Conservation (phyloP, 2,113 vertebrate genomes). For the Melanerpes formicivorus region DNA sequence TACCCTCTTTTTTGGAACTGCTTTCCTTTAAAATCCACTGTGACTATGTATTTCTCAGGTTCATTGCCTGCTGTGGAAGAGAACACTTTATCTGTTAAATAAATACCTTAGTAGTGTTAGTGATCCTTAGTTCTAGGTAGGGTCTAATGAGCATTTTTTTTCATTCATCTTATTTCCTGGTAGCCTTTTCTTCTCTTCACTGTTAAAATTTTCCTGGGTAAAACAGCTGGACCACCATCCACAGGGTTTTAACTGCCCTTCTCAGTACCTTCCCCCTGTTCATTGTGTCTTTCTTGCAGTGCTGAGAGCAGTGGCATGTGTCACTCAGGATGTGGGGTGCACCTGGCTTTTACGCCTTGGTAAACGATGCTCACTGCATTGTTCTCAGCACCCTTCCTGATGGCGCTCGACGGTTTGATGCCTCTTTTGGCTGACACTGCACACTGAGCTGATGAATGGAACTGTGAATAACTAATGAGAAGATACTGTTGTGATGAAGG, state of each 20-base stretch:
- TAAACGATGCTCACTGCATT: background rate
- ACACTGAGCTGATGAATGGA: constrained; percentile 2
- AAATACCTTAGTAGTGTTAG: background rate
- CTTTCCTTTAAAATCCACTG: constrained; percentile 10
- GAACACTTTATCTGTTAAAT: background rate
- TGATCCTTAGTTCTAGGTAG: background rate
- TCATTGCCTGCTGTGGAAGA: background rate
- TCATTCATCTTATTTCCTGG: background rate
- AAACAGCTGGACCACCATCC: background rate
- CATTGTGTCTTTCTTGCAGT: background rate
- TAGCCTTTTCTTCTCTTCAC: background rate
- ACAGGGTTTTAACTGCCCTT: background rate
- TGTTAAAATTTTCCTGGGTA: background rate
- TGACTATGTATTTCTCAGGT: background rate
- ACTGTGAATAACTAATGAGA: constrained; percentile 10
- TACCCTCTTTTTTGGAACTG: background rate
- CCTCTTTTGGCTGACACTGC: background rate
- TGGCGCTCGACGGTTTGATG: background rate
- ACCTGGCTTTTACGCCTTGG: background rate
- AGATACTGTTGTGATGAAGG: background rate
- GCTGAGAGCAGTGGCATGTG: background rate
- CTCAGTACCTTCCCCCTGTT: background rate
- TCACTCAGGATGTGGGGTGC: background rate
- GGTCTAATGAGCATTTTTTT: background rate
- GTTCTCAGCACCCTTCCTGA: background rate